Conservation (phyloP, 2,113 vertebrate species). For the Eulemur rufifrons region DNA sequence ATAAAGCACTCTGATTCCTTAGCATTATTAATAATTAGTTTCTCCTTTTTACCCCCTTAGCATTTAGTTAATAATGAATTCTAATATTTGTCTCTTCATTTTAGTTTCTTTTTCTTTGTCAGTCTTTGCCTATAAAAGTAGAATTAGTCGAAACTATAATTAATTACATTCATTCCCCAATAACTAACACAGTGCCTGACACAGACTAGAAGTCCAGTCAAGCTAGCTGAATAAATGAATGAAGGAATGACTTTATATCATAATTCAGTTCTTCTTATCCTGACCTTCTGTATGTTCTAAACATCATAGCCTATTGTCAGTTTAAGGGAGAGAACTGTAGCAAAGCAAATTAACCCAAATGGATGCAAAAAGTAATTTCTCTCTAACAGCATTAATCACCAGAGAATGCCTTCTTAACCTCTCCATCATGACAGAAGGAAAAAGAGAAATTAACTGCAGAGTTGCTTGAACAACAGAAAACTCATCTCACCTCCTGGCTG, state of each 20-base stretch:
- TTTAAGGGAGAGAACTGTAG: not conserved
- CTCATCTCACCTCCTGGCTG: not conserved
- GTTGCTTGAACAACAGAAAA: not conserved
- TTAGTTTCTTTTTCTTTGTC: not conserved
- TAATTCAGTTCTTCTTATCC: not conserved
- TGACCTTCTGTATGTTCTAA: slow-evolving; percentile 1
- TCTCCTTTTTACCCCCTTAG: not conserved
- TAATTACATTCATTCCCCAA: not conserved
- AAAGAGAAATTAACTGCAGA: not conserved
- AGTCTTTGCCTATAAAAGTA: not conserved
- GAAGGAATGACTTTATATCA: not conserved
- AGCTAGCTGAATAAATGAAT: not conserved
- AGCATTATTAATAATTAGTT: not conserved
- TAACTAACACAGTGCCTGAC: not conserved
- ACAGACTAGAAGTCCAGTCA: not conserved
- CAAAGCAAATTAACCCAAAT: not conserved
- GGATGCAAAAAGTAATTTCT: not conserved
- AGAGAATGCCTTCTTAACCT: not conserved
- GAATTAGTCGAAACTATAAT: slow-evolving; percentile 1
- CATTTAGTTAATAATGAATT: not conserved
- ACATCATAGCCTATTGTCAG: not conserved
- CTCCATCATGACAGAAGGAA: not conserved
- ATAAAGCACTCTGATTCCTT: not conserved
- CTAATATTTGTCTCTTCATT: not conserved
- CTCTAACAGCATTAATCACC: not conserved